Evolutionary conservation across 2,797 vertebrate species (phyloP), one percentile per base, ranked within the genome.

Genomic region (Sus cebifrons): DNA sequence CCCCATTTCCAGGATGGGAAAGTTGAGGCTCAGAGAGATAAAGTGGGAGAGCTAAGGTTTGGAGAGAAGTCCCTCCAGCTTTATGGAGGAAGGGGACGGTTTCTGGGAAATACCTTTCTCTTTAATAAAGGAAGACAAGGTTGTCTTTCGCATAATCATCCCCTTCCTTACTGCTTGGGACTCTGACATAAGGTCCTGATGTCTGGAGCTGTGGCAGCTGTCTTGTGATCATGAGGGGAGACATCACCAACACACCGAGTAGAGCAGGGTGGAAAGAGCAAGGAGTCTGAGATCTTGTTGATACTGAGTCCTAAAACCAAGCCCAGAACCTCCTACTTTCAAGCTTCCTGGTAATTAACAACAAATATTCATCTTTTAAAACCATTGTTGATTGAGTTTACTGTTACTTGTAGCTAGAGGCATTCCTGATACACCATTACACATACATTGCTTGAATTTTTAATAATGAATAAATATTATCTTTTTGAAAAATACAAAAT

Each of bases 401-500:
- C 68, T 56, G n/a, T 89, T 73, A 78, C 14, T 75, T 67, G 16
- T 67, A 78, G 64, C 64, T 64, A 58, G 65, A 54, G 90, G 81
- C 18, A 27, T 89, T 89, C 40, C 79, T 71, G 56, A 86, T 29
- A 74, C 0, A 56, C 52, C 13, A 20, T 78, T 40, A 60, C 56
- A 58, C 11, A 36, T 67, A 44, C 77, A 62, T 71, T 67, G 40
- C 77, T 91, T 74, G 93, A 85, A 75, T 62, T 89, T 94, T 83
- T 87, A 78, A 90, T 90, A 62, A 52, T n/a, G 20, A 86, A 29
- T 87, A 10, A 29, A 4, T 27, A 36, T 77, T 54, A 62, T 81
- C 18, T 91, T 88, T 81, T 12, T 68, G 29, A 87, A 89, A 71
- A 81, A 78, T 15, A 90, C 58, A 93, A 90, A 90, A 54, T 65